Evolutionary conservation across 1,140 invertebrate species (phyloP), one percentile per base, ranked within the genome.

Genomic region (Stratiolaelaps scimitus): DNA sequence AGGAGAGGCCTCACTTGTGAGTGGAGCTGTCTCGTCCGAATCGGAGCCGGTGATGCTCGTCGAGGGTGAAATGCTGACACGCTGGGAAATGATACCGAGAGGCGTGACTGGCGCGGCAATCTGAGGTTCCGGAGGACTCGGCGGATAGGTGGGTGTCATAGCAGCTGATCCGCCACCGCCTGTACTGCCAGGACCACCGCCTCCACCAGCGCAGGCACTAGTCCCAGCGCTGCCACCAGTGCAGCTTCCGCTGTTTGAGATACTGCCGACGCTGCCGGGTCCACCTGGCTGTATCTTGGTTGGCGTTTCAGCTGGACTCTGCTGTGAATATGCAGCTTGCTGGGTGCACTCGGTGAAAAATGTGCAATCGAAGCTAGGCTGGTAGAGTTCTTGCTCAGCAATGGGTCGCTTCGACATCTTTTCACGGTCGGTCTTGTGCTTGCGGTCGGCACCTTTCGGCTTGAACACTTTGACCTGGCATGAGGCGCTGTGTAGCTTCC

Each of bases 341-440:
- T 70, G 46, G 1, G 68, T 56, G 64, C 69, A 72, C 76, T 92
- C 88, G 72, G 83, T 89, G 56, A 96, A 82, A 43, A 95, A 87
- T 64, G 92, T 97, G 73, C 89, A 93, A 66, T 95, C 90, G 75
- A 88, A 96, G 47, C 91, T 92, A 0, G 89, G 88, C 75, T 95
- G 91, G 75, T 89, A 95, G 73, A 94, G 94, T 67, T 94, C 89
- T 76, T 79, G 85, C 76, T 95, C 92, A 17, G 83, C 79, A 29
- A 83, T 79, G 17, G 89, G 85, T 68, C 89, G 79, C 71, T 91
- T 87, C 72, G 87, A 81, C 73, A 97, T 91, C 77, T 95, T 96
- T 73, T 96, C 92, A 19, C 89, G 78, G 76, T 98, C 93, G 72
- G 95, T 93, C 76, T 96, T 96, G 74, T 96, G 92, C 74, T 98